A percentile compares a stretch with the other conserved stretches of the same genome.
phyloP scores from a whole-genome alignment of 2,113 vertebrate species.

The Bothrops jararaca region DNA sequence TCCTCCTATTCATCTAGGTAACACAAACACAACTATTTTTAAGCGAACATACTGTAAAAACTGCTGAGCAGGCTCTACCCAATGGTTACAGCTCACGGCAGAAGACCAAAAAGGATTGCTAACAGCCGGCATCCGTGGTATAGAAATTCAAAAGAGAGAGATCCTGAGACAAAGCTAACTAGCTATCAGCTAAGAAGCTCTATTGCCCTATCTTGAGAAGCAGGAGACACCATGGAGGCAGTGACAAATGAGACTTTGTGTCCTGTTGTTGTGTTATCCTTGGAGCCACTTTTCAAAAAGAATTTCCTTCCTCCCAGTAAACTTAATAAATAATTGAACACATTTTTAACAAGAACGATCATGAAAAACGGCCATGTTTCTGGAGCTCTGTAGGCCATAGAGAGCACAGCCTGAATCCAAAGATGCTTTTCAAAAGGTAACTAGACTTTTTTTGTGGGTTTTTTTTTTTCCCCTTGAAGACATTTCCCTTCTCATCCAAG shows the following conservation, averaged over 20 bases:
- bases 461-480: too few species aligned
- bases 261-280: not conserved
- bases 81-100: not conserved
- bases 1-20: not conserved
- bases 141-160: not conserved
- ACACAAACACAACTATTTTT: not conserved
- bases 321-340: not conserved
- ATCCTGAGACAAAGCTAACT: not conserved
- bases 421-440: not conserved
- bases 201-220: not conserved
- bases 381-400: not conserved
- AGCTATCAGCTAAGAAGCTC: not conserved
- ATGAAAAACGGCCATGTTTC: not conserved
- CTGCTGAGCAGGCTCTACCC: not conserved
- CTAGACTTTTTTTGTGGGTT: too few species aligned
- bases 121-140: rapidly evolving
- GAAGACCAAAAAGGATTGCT: not conserved
- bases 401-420: not conserved
- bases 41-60: not conserved
- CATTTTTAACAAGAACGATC: not conserved
- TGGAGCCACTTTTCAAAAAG: not conserved
- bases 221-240: not conserved
- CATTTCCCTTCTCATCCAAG: not conserved
- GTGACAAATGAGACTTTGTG: not conserved
- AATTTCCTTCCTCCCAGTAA: not conserved